Percentiles rank a stretch among this genome's conserved stretches.
These are phyloP conservation scores for Aphaenogaster rudis DNA, from an alignment of 1,140 invertebrate species.

Conservation along the genomic window DNA sequence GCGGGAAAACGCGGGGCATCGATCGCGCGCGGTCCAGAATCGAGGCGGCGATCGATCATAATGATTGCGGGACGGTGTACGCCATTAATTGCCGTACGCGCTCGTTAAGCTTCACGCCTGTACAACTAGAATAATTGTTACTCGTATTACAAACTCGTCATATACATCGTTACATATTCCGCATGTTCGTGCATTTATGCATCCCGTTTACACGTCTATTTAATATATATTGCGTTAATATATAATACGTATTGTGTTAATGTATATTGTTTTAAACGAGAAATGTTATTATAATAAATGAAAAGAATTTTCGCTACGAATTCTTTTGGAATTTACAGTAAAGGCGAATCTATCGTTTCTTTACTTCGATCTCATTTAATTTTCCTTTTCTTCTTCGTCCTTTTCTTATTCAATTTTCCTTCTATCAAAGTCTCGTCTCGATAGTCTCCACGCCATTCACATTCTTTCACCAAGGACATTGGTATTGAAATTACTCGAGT, in stretches of 20 bases:
- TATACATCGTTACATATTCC: neutral
- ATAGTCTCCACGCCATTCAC: constrained; percentile 30
- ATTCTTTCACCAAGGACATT: constrained; percentile 1
- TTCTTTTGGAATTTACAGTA: constrained; percentile 25
- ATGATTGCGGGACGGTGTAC: neutral
- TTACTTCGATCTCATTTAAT: constrained; percentile 58
- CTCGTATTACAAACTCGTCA: constrained; percentile 21
- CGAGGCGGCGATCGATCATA: constrained; percentile 29
- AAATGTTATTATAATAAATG: neutral
- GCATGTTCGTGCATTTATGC: neutral
- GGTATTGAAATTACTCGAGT: constrained; percentile 28
- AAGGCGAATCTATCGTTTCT: constrained; percentile 35
- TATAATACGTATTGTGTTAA: neutral
- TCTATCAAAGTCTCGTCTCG: constrained; percentile 53
- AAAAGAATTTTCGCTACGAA: constrained; percentile 14
- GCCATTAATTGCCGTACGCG: constrained; percentile 38
- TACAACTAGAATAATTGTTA: constrained; percentile 43
- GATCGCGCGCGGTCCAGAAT: constrained; percentile 16
- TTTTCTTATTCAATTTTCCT: constrained; percentile 54
- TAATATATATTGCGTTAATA: neutral
- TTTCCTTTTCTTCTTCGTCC: constrained; percentile 24
- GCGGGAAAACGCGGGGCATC: constrained; percentile 10
- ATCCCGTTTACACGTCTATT: neutral
- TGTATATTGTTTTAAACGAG: neutral
- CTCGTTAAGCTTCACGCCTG: constrained; percentile 47